Percentiles rank a stretch among this genome's conserved stretches.
Evolutionary conservation across 2,797 vertebrate genomes (phyloP).

Genomic region (Clarias fuscus): DNA sequence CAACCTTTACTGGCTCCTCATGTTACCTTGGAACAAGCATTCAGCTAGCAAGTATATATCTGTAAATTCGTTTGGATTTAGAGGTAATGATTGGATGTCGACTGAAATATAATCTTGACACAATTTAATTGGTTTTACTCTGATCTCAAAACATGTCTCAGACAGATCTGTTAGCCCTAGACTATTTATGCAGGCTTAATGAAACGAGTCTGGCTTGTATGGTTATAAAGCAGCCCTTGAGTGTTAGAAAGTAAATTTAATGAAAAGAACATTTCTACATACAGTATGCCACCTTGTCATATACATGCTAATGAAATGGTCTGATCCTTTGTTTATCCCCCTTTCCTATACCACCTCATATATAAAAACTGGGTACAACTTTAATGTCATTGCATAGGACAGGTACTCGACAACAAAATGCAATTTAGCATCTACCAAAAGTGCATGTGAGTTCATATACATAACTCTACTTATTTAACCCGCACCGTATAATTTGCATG

Average conservation of each 20-base stretch:
- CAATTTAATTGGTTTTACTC: background rate
- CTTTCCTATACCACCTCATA: too few relatives aligned
- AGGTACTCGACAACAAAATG: too few relatives aligned
- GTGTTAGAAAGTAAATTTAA: background rate
- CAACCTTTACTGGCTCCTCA: slow-evolving; percentile 7
- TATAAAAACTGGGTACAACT: too few relatives aligned
- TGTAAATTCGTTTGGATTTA: background rate
- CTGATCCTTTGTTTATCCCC: too few relatives aligned
- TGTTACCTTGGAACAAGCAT: background rate
- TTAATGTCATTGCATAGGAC: background rate
- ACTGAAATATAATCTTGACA: background rate
- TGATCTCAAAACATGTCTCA: slow-evolving; percentile 10
- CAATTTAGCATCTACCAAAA: too few relatives aligned
- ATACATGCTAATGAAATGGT: too few relatives aligned
- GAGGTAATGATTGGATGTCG: background rate
- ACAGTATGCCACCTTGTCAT: too few relatives aligned
- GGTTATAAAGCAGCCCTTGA: background rate
- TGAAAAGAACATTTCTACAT: too few relatives aligned
- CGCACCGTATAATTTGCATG: too few relatives aligned
- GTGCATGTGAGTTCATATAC: too few relatives aligned
- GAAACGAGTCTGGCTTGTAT: background rate
- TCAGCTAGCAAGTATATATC: background rate
- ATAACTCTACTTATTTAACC: too few relatives aligned
- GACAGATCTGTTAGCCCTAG: background rate
- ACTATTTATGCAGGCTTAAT: background rate